Evolutionary conservation across 2,888 invertebrate genomes (phyloP), one percentile per base, ranked within the genome.

Genomic region (Brenthis hecate): DNA sequence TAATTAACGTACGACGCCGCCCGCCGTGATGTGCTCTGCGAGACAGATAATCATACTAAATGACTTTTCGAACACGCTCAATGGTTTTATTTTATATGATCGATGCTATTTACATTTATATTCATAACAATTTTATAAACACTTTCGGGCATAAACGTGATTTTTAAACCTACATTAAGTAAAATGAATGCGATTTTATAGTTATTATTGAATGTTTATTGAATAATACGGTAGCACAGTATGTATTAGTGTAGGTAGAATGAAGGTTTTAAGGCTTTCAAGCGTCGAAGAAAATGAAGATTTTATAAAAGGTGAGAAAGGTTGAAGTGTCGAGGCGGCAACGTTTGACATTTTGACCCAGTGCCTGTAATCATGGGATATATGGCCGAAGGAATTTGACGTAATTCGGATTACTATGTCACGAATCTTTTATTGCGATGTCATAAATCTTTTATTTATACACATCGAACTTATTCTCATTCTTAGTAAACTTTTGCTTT

Each of bases 31-130:
- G 85, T 84, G 87, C 87, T 88, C 81, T 82, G 82, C 81, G 85
- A 86, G 85, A 86, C 87, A 86, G 87, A 89, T 88, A 91, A 91
- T 90, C 88, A 85, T 76, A 82, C 84, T 82, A 87, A 89, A 91
- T 89, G 85, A 91, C 89, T 89, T 89, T 89, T 85, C 82, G 83
- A 89, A 87, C 86, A 84, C 80, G 75, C 75, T 79, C 85, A 83
- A 83, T 79, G 82, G 79, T 75, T 75, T 83, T 80, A 84, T 82
- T 75, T 81, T 70, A 70, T 72, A 57, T 68, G 67, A 73, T 66
- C 66, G 64, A 68, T 66, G 67, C 58, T 68, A 71, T 68, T 64
- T 50, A 56, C 55, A 56, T 56, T 70, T 67, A 70, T 61, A 60
- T 65, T 36, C 56, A 55, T 50, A 62, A 62, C 23, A 43, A 51